Base-by-base conservation (phyloP, 2,888 invertebrate genomes). In the Nowickia ferox region DNA sequence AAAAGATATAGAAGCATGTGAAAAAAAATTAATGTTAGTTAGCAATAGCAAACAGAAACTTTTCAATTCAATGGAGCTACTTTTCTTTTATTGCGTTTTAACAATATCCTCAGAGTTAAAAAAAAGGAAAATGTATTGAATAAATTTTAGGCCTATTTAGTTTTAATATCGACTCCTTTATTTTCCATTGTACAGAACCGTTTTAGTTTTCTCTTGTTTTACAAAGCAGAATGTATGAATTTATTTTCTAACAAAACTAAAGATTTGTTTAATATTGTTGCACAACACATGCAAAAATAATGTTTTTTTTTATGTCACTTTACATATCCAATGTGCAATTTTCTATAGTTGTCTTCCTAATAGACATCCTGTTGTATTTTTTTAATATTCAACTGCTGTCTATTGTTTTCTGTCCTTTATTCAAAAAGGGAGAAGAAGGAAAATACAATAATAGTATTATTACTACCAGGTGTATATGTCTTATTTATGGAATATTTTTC, bases 331-430 rank as follows among this genome's bases (percentile, higher is more conserved):
- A 11, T 48, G 22, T 15, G 17, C 15, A 22, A 22, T 53, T 40
- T 53, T 76, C 22, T 30, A 44, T 17, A 22, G 17, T 46, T 65
- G 22, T 65, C 30, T n/a, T 53, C 30, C 30, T n/a, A 42, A 53
- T 51, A 63, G 59, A 77, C n/a, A 59, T 68, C 59, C 66, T 42
- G 65, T n/a, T n/a, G 15, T 65, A 42, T 75, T n/a, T 55, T 61
- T 42, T 22, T 72, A 6, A 22, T 4, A 17, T 38, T 2, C 15
- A 15, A 17, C 17, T 40, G 15, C 40, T 68, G 40, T 69, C 51
- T 78, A 69, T 69, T 69, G 78, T 69, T 59, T 57, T 8, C 57
- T 17, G 30, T 59, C 19, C 19, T 57, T 57, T 42, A 51, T 51
- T 61, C n/a, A 1, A 30, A 51, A 40, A 44, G 6, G 5, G 30